Conservation (phyloP, 2,888 invertebrate species). For the Callosobruchus maculatus region DNA sequence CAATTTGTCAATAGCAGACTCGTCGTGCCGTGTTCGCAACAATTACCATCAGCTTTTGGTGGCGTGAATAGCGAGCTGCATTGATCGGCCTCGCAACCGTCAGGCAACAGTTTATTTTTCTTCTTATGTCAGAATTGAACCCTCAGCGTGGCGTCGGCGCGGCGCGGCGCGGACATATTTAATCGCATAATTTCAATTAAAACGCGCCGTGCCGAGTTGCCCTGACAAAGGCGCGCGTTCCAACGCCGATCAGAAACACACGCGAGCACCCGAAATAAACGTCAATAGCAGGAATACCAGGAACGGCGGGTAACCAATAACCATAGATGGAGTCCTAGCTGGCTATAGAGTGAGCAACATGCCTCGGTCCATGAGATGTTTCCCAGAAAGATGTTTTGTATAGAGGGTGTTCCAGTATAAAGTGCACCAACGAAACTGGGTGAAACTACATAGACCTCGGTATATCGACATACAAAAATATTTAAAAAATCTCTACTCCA, state of each 20-base stretch:
- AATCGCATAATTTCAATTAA: background rate
- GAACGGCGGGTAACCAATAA: slow-evolving; percentile 7
- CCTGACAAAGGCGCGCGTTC: background rate
- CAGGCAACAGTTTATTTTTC: background rate
- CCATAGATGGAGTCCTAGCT: too few species aligned
- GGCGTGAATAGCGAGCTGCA: background rate
- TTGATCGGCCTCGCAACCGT: too few species aligned
- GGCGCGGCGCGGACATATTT: background rate
- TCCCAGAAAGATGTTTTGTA: too few species aligned
- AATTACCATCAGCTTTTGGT: background rate
- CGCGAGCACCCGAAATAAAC: slow-evolving; percentile 35
- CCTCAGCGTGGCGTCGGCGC: background rate
- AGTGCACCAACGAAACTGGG: too few species aligned
- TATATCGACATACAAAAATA: too few species aligned
- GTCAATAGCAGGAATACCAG: slow-evolving; percentile 36
- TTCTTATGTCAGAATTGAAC: background rate
- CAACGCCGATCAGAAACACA: slow-evolving; percentile 29
- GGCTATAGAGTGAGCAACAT: too few species aligned
- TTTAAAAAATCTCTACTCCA: too few species aligned
- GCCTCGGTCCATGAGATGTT: too few species aligned
- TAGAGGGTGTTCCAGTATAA: too few species aligned
- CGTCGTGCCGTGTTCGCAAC: too few species aligned
- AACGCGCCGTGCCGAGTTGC: background rate
- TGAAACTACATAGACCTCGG: too few species aligned
- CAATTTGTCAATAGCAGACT: too few species aligned